Evolutionary conservation across 2,888 invertebrate species (phyloP).

Genomic region (Acanthosepion pharaonis): DNA sequence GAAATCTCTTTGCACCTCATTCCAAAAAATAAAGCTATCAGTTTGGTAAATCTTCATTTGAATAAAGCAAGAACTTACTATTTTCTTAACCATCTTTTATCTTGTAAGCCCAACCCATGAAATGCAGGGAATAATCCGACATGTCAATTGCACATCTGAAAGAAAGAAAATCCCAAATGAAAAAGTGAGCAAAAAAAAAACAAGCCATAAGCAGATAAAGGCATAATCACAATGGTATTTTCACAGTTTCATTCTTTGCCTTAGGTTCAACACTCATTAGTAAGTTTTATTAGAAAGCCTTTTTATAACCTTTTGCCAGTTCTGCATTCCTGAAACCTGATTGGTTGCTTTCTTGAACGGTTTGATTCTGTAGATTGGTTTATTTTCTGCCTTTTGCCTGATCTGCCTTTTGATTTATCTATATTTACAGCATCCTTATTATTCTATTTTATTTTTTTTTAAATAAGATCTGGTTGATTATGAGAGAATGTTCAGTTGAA

Average conservation of each 20-base stretch:
- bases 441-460: background rate
- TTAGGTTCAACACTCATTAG: slow-evolving; percentile 12
- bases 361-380: background rate
- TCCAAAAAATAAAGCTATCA: background rate
- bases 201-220: background rate
- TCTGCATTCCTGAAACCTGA: background rate
- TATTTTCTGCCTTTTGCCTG: slow-evolving; percentile 17
- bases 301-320: background rate
- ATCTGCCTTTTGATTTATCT: background rate
- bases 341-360: background rate
- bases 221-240: background rate
- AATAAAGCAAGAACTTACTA: background rate
- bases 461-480: background rate
- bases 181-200: background rate
- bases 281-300: background rate
- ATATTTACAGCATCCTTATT: background rate
- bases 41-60: background rate
- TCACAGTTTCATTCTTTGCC: background rate
- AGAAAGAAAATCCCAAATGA: background rate
- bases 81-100: background rate
- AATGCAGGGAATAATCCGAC: background rate
- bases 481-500: background rate
- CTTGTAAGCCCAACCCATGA: background rate
- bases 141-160: background rate
- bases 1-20: background rate